These are phyloP conservation scores for Drosophila austrosaltans DNA, from an alignment of 2,888 invertebrate species.

Conservation along the genomic window DNA sequence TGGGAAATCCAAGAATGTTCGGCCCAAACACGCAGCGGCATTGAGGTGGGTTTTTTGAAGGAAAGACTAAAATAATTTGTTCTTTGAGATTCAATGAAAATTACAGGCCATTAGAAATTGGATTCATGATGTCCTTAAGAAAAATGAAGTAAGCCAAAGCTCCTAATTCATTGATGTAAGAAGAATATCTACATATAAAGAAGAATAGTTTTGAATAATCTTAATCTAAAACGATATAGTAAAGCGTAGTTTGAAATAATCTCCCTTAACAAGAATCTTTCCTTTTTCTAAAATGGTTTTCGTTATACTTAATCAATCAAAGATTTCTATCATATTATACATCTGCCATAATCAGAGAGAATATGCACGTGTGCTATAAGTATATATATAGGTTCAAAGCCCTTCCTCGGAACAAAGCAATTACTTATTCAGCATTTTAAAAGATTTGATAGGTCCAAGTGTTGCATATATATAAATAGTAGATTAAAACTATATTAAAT, in stretches of 20 bases:
- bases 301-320: background rate
- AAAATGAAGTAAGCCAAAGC: background rate
- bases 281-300: background rate
- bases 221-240: too few species aligned
- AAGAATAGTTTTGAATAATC: too few species aligned
- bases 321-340: background rate
- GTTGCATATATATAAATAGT: background rate
- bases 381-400: constrained; percentile 1
- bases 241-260: too few species aligned
- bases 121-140: constrained; percentile 39
- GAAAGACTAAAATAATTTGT: constrained; percentile 84
- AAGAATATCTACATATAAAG: background rate
- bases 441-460: background rate
- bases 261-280: too few species aligned
- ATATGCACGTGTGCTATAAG: background rate
- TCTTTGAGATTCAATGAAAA: background rate
- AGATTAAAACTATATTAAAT: background rate
- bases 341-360: background rate
- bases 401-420: background rate
- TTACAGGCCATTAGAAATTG: constrained; percentile 42
- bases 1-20: constrained; percentile 99
- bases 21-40: constrained; percentile 94
- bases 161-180: background rate
- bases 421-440: constrained; percentile 3
- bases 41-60: constrained; percentile 92